Percentiles rank a stretch among this genome's conserved stretches.
Evolutionary conservation across 2,797 vertebrate genomes (phyloP).

Genomic region (Rhodeus uyekii): DNA sequence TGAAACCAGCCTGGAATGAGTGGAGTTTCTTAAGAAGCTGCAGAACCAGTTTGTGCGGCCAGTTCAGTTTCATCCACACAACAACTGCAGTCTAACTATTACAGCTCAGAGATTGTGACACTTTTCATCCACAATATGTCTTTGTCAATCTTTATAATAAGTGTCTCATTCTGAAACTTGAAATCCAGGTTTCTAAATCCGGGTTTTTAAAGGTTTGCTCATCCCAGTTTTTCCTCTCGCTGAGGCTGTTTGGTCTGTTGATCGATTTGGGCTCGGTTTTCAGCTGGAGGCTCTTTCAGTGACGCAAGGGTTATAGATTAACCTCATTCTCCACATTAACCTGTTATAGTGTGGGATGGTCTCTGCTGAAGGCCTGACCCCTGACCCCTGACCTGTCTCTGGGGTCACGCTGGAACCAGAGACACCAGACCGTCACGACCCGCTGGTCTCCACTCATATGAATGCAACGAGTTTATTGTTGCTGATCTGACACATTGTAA

Average conservation of each 20-base stretch:
- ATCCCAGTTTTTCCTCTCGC: background rate
- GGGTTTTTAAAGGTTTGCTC: background rate
- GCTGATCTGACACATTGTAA: conserved; percentile 15
- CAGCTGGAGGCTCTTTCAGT: conserved; percentile 31
- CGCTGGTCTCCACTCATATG: conserved; percentile 9
- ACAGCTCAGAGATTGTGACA: background rate
- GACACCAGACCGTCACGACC: background rate
- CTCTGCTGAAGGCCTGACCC: too few species aligned
- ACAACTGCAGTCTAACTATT: background rate
- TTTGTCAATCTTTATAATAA: background rate
- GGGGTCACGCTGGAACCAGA: too few species aligned
- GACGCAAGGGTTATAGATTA: conserved; percentile 64
- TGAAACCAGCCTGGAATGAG: background rate
- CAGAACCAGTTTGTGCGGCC: background rate
- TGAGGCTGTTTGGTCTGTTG: background rate
- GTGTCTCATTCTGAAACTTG: background rate
- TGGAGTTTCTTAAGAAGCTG: conserved; percentile 14
- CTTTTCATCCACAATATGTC: background rate
- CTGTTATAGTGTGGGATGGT: background rate
- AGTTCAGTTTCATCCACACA: background rate
- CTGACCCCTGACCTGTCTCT: too few species aligned
- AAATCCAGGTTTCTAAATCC: background rate
- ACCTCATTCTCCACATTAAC: conserved; percentile 18
- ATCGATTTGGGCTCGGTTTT: conserved; percentile 36
- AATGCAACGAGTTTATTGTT: background rate